Evolutionary conservation across 2,888 invertebrate species (phyloP).

Genomic region (Pandemis heparana): DNA sequence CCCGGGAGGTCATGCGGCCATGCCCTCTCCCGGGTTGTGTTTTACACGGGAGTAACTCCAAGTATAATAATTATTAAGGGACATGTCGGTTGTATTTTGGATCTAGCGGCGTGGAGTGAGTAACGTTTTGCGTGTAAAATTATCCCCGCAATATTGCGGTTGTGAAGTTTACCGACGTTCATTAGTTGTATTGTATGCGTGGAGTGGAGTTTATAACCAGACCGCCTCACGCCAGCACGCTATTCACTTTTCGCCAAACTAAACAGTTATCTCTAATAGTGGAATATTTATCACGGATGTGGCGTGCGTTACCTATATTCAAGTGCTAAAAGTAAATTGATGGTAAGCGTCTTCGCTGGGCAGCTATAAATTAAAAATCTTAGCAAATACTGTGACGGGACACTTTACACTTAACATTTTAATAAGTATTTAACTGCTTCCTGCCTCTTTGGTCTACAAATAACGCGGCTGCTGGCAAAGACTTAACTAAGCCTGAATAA

Average conservation of each 20-base stretch:
- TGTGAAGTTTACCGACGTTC: constrained; percentile 52
- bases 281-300: background rate
- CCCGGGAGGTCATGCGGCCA: constrained; percentile 81
- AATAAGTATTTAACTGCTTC: constrained; percentile 75
- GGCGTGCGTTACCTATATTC: background rate
- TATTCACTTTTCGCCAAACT: background rate
- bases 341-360: background rate
- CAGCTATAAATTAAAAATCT: constrained; percentile 56
- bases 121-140: constrained; percentile 61
- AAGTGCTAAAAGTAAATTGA: background rate
- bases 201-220: constrained; percentile 41
- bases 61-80: constrained; percentile 68
- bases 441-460: constrained; percentile 77
- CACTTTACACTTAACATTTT: constrained; percentile 61
- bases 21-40: constrained; percentile 63
- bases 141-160: constrained; percentile 56
- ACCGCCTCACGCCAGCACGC: constrained; percentile 7
- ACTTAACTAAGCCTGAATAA: constrained; percentile 82
- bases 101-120: constrained; percentile 52
- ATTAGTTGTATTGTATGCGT: constrained; percentile 54
- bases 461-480: constrained; percentile 74
- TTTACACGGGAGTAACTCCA: constrained; percentile 69
- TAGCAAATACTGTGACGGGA: constrained; percentile 60
- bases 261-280: background rate
- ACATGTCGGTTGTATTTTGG: constrained; percentile 62